A percentile compares a stretch with the other conserved stretches of the same genome.
These are phyloP conservation scores for Maccullochella peelii DNA, from an alignment of 2,113 vertebrate genomes.

Conservation along the genomic window DNA sequence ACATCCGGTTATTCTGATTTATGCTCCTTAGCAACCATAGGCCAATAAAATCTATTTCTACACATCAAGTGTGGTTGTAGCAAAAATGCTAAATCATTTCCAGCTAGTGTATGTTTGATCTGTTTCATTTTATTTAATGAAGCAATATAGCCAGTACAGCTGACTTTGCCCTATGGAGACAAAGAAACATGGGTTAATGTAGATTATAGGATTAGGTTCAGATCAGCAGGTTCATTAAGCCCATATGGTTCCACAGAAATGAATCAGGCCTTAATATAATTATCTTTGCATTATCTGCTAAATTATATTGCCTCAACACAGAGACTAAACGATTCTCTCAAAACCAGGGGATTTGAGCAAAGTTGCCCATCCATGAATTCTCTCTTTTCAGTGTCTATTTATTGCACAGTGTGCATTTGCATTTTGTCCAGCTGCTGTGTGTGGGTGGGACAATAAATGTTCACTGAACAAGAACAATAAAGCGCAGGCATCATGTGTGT, in stretches of 20 bases:
- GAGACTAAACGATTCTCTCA: not conserved
- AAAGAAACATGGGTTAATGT: not conserved
- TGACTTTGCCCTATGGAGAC: constrained; percentile 1
- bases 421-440: constrained; percentile 13
- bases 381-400: constrained; percentile 19
- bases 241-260: not conserved
- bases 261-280: not conserved
- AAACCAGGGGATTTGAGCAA: constrained; percentile 20
- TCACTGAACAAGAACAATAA: not conserved
- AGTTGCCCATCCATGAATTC: constrained; percentile 25
- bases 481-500: not conserved
- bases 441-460: not conserved
- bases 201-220: constrained; percentile 12
- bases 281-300: not conserved
- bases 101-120: not conserved
- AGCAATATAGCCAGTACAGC: not conserved
- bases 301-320: not conserved
- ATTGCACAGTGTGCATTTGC: not conserved
- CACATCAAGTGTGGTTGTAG: not conserved
- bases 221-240: constrained; percentile 1
- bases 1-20: not conserved
- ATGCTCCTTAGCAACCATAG: not conserved
- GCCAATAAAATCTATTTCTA: not conserved
- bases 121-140: not conserved
- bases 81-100: not conserved